Conservation (phyloP, 2,113 vertebrate genomes). For the Lanius ludovicianus region DNA sequence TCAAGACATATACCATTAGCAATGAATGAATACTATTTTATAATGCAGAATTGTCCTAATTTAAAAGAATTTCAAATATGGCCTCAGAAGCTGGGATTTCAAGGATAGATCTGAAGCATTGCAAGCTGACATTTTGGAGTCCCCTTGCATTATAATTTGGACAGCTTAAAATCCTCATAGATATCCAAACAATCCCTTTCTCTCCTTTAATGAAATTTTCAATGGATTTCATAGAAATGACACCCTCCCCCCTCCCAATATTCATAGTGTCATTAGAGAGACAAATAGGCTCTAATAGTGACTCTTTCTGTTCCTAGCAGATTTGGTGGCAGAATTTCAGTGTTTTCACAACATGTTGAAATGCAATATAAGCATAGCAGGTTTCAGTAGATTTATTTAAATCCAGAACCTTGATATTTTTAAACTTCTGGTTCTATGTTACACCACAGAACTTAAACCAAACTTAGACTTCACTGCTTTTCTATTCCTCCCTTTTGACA, state of each 20-base stretch:
- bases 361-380: background rate
- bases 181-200: background rate
- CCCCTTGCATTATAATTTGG: background rate
- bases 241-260: accelerated
- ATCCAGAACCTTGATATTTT: background rate
- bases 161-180: background rate
- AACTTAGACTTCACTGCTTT: background rate
- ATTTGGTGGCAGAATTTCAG: background rate
- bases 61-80: background rate
- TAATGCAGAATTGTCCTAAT: background rate
- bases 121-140: background rate
- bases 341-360: background rate
- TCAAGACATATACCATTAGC: background rate
- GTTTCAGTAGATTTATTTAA: background rate
- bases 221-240: background rate
- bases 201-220: background rate
- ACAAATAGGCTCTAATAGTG: background rate
- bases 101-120: background rate
- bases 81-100: background rate
- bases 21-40: background rate
- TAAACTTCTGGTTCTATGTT: background rate
- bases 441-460: background rate
- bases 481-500: background rate
- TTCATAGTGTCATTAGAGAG: background rate
- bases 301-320: background rate